Evolutionary conservation across 2,888 invertebrate species (phyloP), one percentile per base, ranked within the genome.

Genomic region (Idaea biselata): DNA sequence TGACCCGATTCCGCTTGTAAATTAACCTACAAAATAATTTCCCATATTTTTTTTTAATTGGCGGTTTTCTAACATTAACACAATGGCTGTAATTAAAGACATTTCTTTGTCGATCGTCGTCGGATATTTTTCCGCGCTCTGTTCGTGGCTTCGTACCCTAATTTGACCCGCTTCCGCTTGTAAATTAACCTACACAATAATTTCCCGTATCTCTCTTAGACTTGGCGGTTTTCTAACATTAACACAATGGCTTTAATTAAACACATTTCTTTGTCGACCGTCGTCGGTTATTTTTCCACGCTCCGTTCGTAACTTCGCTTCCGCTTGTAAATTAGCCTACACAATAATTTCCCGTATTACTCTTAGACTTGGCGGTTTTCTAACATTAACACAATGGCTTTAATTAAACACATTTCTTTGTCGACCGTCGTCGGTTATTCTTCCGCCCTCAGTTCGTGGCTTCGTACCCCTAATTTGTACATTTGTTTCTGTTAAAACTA

Each of bases 331-430:
- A 70, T 62, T 60, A 18, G 7, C 60, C 61, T 65, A 18, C 53
- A 61, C 65, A 73, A 79, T 79, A 78, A 79, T 77, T 76, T 73
- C 63, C 14, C 77, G 75, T 71, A 72, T 73, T 71, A 71, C 75
- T 71, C 63, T 63, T 58, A 69, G 70, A 66, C 69, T 66, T 44
- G 44, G 81, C 75, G 82, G 84, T 82, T 81, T 76, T 71, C 74
- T 73, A 65, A 60, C 63, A 65, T 63, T 63, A 58, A 68, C 65
- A 65, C 58, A 54, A 18, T 32, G 18, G 55, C 18, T 87, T 87
- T 88, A 89, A 88, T 89, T 87, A 87, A 89, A 87, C 81, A 78
- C 85, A 84, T 87, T 86, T 83, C 84, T 83, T 82, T 80, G 79
- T 73, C 73, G 72, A 73, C 76, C 70, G 75, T 25, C 63, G 66